Conservation (phyloP, 2,113 vertebrate genomes). For the Forbesichthys agassizii region DNA sequence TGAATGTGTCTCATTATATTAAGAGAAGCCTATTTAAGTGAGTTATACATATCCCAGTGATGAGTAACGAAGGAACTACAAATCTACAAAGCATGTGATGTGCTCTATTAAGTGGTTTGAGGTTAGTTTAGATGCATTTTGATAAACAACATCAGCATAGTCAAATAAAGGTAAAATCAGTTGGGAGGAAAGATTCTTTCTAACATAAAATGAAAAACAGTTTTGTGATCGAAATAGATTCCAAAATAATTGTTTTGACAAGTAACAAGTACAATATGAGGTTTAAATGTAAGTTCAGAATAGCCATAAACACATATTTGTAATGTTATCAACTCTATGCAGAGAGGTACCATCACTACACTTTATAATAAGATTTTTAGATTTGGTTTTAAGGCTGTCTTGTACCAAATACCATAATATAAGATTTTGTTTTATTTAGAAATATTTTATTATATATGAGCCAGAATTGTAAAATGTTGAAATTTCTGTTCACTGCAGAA, state of each 20-base stretch:
- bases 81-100: background rate
- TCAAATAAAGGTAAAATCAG: background rate
- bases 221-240: background rate
- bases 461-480: no score
- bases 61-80: background rate
- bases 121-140: background rate
- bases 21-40: background rate
- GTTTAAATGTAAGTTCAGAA: no score
- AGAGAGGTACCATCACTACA: no score
- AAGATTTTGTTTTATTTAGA: no score
- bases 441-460: no score
- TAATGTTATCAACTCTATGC: no score
- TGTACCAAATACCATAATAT: no score
- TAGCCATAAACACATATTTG: no score
- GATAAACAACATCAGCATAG: background rate
- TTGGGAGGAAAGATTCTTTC: conserved; percentile 1
- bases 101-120: background rate
- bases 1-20: background rate
- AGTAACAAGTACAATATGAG: no score
- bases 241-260: background rate
- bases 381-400: no score
- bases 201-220: background rate
- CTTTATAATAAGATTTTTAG: no score
- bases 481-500: no score
- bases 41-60: background rate